Evolutionary conservation across 2,888 invertebrate genomes (phyloP).

Genomic region (Apodemia hepburni): DNA sequence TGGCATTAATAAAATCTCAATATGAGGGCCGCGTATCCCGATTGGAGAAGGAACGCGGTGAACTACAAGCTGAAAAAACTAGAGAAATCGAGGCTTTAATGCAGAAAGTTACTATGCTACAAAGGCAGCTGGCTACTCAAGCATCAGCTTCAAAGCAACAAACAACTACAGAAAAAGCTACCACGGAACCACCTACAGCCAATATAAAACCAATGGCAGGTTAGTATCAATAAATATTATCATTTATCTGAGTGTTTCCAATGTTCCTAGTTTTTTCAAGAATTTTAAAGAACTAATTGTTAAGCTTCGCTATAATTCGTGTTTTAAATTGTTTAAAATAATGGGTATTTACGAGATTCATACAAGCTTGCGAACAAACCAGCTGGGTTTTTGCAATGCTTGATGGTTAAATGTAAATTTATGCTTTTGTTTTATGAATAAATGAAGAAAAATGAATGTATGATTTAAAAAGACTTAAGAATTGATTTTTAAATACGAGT

Average conservation of each 20-base stretch:
- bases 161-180: slow-evolving; percentile 75
- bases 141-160: slow-evolving; percentile 84
- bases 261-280: background rate
- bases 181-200: slow-evolving; percentile 86
- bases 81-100: slow-evolving; percentile 85
- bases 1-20: slow-evolving; percentile 84
- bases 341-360: no score
- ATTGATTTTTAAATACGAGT: no score
- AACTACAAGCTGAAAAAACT: slow-evolving; percentile 80
- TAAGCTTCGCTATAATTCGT: no score
- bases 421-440: no score
- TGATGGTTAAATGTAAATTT: no score
- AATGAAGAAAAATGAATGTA: no score
- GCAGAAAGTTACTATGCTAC: slow-evolving; percentile 85
- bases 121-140: slow-evolving; percentile 85
- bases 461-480: no score
- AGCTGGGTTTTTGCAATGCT: no score
- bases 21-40: slow-evolving; percentile 85
- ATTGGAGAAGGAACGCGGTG: slow-evolving; percentile 86
- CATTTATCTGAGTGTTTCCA: background rate
- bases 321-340: no score
- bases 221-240: slow-evolving; percentile 40
- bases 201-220: slow-evolving; percentile 97
- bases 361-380: no score
- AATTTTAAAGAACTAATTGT: no score